Conservation (phyloP, 2,888 invertebrate genomes). For the Geotrupes spiniger region DNA sequence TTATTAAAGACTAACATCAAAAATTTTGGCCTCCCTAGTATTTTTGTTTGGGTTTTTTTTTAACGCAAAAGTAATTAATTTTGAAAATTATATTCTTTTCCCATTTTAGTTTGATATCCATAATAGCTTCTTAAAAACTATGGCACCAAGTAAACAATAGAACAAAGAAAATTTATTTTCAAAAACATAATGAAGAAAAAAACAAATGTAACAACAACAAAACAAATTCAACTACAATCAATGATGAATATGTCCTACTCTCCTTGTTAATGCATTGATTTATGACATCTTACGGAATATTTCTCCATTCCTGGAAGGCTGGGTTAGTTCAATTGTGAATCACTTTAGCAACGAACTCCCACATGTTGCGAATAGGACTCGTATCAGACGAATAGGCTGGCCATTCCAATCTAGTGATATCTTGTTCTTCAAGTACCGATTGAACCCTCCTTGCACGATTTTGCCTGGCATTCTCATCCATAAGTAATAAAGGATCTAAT, state of each 20-base stretch:
- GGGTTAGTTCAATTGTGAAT: neutral
- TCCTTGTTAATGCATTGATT: neutral
- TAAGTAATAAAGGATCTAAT: slow-evolving; percentile 1
- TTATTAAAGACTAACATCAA: no score
- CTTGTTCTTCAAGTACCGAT: no score
- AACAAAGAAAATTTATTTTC: no score
- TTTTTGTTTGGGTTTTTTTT: no score
- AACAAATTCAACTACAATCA: neutral
- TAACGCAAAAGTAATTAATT: no score
- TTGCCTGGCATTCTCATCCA: slow-evolving; percentile 4
- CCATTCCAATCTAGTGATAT: neutral
- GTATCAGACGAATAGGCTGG: neutral
- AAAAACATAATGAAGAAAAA: no score
- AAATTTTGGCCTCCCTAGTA: no score
- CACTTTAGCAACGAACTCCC: neutral
- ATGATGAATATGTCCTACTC: neutral
- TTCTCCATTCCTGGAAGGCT: neutral
- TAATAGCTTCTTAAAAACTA: no score
- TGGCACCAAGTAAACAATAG: no score
- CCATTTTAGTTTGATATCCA: no score
- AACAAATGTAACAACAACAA: no score
- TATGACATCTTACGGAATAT: neutral
- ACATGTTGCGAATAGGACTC: neutral
- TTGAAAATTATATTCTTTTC: no score
- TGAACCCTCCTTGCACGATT: neutral